phyloP scores from a whole-genome alignment of 2,888 invertebrate species.

The Euclidia mi region DNA sequence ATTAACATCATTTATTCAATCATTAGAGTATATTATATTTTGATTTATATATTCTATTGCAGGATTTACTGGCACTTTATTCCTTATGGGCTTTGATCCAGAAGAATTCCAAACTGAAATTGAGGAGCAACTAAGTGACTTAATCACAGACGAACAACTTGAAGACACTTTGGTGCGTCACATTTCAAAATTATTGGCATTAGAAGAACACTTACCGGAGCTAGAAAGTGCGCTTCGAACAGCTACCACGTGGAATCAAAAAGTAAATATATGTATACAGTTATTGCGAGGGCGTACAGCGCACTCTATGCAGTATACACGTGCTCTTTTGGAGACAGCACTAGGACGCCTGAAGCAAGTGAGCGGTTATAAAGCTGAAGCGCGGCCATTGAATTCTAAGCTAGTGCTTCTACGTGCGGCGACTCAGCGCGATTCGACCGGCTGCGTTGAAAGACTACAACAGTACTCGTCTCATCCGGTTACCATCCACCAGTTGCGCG shows the following conservation, averaged over 20 bases:
- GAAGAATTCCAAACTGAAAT: constrained; percentile 2
- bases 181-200: constrained; percentile 4
- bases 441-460: constrained; percentile 27
- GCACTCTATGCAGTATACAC: constrained; percentile 63
- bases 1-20: no score
- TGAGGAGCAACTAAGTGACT: neutral
- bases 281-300: constrained; percentile 52
- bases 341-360: constrained; percentile 54
- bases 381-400: constrained; percentile 48
- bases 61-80: constrained; percentile 21
- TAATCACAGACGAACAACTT: neutral
- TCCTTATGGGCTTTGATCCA: constrained; percentile 39
- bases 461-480: constrained; percentile 51
- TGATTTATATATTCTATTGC: neutral
- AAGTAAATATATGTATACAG: constrained; percentile 35
- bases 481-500: constrained; percentile 48
- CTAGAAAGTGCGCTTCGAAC: neutral
- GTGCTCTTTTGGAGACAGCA: constrained; percentile 57
- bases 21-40: no score
- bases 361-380: constrained; percentile 36
- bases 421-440: neutral
- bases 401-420: constrained; percentile 54
- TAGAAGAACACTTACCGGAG: neutral
- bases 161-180: constrained; percentile 5
- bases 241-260: constrained; percentile 5